Evolutionary conservation across 2,888 invertebrate genomes (phyloP), one percentile per base, ranked within the genome.

Genomic region (Perithous albicinctus): DNA sequence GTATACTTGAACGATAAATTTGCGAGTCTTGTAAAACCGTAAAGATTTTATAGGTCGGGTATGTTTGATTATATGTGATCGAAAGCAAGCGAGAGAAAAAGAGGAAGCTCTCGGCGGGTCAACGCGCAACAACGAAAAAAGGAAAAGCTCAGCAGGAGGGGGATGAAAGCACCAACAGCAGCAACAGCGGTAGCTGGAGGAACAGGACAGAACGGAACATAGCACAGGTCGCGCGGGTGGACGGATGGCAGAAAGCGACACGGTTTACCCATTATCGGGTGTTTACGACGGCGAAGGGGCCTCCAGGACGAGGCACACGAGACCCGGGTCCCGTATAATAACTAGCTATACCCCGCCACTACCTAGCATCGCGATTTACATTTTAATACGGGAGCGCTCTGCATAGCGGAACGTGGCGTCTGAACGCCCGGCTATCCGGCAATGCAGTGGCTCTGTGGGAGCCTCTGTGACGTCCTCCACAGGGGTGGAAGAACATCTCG

Each of bases 201-300:
- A 32, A 26, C 15, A 29, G 38, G 41, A 29, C 43, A 23, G 23
- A 73, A 78, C 64, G 56, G 51, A 23, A 63, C 67, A 48, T 26
- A 67, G 67, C 77, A n/a, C n/a, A 73, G 78, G 54, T 61, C 79
- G 82, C 79, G 82, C 67, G 80, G 78, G 80, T 77, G 84, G 80
- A 84, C 83, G 81, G 84, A 84, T 81, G 80, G 67, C 80, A 85
- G 70, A 81, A 85, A 85, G 86, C 84, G 84, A 89, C 89, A 89
- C 88, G 89, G 89, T 89, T 89, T 89, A 83, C 84, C 89, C 89
- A 89, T 89, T 89, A 89, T 89, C 87, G 90, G 88, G 87, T 89
- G 89, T 89, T 89, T 89, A 89, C 88, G 89, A 86, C 83, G 78
- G 59, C 63, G 82, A 35, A n/a, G 51, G 61, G 63, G 66, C 41